Evolutionary conservation across 2,888 invertebrate genomes (phyloP).

Genomic region (Drosophila nr. medialis): DNA sequence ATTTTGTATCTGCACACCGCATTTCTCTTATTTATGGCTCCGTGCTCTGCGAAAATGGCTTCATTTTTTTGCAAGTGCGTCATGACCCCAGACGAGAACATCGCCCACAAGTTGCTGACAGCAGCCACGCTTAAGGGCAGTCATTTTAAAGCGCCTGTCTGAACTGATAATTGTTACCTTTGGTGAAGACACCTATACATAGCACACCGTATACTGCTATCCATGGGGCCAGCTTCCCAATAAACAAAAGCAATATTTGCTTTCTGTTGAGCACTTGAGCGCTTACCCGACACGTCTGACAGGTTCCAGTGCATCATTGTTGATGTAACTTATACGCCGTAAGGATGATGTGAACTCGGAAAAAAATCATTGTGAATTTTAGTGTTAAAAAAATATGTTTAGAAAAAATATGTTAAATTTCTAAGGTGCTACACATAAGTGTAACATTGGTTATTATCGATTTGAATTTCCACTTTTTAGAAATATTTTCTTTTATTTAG

Average conservation of each 20-base stretch:
- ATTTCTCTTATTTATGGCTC: constrained; percentile 74
- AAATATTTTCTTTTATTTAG: background rate
- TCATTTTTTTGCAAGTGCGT: constrained; percentile 44
- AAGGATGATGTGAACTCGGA: constrained; percentile 19
- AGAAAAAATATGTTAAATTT: background rate
- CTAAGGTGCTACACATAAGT: background rate
- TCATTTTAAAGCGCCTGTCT: constrained; percentile 60
- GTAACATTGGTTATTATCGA: rapidly evolving
- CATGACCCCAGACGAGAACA: constrained; percentile 14
- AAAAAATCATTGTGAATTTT: background rate
- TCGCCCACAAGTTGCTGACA: constrained; percentile 59
- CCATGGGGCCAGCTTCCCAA: constrained; percentile 3
- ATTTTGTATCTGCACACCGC: constrained; percentile 73
- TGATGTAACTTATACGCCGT: constrained; percentile 52
- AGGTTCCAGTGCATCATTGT: constrained; percentile 36
- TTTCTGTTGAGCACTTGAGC: constrained; percentile 42
- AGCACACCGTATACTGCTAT: too few relatives aligned
- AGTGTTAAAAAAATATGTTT: background rate
- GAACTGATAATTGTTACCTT: constrained; percentile 66
- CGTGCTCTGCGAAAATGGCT: constrained; percentile 59
- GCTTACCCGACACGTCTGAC: constrained; percentile 70
- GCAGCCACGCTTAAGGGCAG: constrained; percentile 58
- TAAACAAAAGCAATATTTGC: constrained; percentile 55
- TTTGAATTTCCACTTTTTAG: background rate
- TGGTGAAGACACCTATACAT: constrained; percentile 30